phyloP scores from a whole-genome alignment of 2,113 vertebrate species.

The Bos indicus region DNA sequence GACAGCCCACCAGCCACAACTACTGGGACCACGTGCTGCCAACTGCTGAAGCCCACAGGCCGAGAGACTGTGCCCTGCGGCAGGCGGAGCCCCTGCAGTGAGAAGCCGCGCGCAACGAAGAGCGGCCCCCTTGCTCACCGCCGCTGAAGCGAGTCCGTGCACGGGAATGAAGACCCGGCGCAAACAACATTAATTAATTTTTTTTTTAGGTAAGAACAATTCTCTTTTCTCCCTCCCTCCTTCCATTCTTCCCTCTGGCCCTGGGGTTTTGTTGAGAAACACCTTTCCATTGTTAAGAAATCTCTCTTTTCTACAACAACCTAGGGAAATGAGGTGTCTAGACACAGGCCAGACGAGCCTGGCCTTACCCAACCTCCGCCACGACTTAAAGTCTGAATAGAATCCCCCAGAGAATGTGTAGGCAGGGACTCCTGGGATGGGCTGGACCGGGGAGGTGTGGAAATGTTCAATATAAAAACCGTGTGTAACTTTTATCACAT shows the following conservation, averaged over 20 bases:
- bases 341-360: constrained; percentile 24
- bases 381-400: not conserved
- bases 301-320: not conserved
- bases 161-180: fast-evolving
- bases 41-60: not conserved
- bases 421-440: not conserved
- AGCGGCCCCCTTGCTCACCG: not conserved
- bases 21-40: not conserved
- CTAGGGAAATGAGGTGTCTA: not conserved
- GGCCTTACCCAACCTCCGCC: not conserved
- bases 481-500: not conserved
- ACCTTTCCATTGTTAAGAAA: not conserved
- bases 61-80: not conserved
- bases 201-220: not conserved
- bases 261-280: not conserved
- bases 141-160: not conserved
- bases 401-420: not conserved
- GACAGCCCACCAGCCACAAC: not conserved
- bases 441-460: not conserved
- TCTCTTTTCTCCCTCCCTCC: not conserved
- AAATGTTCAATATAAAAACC: not conserved
- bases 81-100: fast-evolving
- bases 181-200: not conserved
- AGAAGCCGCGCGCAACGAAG: fast-evolving
- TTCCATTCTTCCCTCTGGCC: not conserved